Percentiles rank a stretch among this genome's conserved stretches.
These are phyloP conservation scores for Boulengeromyrus knoepffleri DNA, from an alignment of 2,113 vertebrate genomes.

Conservation along the genomic window DNA sequence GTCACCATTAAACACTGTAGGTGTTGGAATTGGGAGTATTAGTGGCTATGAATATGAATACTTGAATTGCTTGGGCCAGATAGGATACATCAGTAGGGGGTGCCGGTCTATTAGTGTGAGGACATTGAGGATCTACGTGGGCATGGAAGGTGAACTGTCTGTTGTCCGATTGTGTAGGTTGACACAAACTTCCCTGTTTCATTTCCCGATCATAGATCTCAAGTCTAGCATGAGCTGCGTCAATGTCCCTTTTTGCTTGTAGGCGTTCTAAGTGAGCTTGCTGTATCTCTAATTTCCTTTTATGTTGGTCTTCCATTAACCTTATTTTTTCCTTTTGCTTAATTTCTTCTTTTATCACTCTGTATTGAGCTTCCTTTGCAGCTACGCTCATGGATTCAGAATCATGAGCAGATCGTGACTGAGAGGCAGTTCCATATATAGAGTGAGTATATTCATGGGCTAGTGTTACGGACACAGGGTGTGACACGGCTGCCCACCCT, in stretches of 20 bases:
- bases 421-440: not conserved
- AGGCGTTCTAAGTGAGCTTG: not conserved
- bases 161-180: conserved; percentile 1
- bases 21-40: not conserved
- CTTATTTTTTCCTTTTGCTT: not conserved
- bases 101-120: not conserved
- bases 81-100: not conserved
- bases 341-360: not conserved
- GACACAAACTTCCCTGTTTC: conserved; percentile 13
- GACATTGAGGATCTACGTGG: not conserved
- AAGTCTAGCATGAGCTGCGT: not conserved
- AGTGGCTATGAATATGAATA: not conserved
- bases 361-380: conserved; percentile 2
- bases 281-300: not conserved
- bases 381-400: not conserved
- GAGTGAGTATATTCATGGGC: not conserved
- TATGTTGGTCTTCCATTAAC: not conserved
- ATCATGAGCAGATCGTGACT: not conserved
- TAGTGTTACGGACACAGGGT: not conserved
- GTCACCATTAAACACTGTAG: not conserved
- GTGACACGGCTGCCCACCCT: no score
- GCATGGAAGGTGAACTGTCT: conserved; percentile 6
- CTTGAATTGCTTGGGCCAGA: not conserved
- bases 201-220: conserved; percentile 9
- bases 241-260: not conserved